Conservation (phyloP, 2,113 vertebrate genomes). For the Barbus barbus region DNA sequence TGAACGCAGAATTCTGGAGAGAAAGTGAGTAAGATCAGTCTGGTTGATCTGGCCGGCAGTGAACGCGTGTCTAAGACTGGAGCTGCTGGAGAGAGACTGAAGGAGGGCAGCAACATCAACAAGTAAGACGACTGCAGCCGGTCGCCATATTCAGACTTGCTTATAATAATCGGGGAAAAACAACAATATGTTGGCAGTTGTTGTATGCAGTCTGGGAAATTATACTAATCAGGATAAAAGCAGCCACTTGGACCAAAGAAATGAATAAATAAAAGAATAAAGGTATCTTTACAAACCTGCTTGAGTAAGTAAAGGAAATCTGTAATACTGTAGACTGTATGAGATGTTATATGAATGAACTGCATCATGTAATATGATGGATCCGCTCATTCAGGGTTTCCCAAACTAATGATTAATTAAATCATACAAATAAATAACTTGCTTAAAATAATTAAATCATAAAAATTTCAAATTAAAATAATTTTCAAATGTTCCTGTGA, state of each 20-base stretch:
- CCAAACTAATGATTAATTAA: no score
- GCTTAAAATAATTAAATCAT: no score
- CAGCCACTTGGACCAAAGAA: background rate
- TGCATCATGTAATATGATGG: no score
- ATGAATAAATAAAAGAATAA: background rate
- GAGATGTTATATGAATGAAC: background rate
- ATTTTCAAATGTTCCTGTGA: no score
- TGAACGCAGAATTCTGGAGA: conserved; percentile 86
- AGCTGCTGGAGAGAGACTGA: conserved; percentile 94
- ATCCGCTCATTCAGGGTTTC: no score
- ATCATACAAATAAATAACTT: no score
- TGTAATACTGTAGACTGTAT: no score
- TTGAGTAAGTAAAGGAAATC: background rate
- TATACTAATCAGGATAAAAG: background rate
- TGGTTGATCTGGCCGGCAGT: conserved; percentile 96
- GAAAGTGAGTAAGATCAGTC: conserved; percentile 96
- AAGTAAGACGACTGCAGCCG: conserved; percentile 72
- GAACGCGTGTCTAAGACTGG: conserved; percentile 96
- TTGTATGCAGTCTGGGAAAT: background rate
- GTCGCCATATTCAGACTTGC: background rate
- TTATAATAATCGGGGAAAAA: background rate
- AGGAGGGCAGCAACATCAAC: conserved; percentile 99
- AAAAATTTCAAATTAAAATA: no score
- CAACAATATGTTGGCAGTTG: background rate
- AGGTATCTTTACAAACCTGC: background rate